Base-by-base conservation (phyloP, 35 echinoderm and acorn worm genomes). In the Strongylocentrotus purpuratus region DNA sequence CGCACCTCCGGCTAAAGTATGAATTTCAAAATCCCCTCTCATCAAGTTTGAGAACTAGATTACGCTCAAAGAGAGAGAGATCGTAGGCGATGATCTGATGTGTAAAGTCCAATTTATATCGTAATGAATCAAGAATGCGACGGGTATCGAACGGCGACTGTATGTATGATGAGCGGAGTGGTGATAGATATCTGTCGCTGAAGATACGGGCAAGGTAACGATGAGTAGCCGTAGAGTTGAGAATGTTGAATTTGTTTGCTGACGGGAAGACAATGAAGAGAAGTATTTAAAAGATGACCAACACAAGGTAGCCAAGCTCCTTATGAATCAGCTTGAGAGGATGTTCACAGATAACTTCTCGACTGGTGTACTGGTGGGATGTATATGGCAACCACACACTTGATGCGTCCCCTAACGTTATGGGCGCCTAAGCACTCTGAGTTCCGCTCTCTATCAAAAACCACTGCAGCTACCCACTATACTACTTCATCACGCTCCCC, bases 1-100 rank as follows among this genome's bases (percentile, higher is more conserved):
- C 33, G 87, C 87, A 45, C 87, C 87, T 17, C 33, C 87, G 87
- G 87, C 87, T 0, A 89, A 20, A 45, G 33, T 89, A 5, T 15
- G 32, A 46, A 89, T 89, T 45, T 89, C 87, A 46, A 89, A 41
- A 25, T 89, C 87, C 12, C 87, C 87, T 89, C 87, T 89, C 87
- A 89, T 89, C 12, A 89, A 89, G 87, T 89, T 89, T 18, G 7
- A 89, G 14, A 89, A 7, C 87, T 13, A 28, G 25, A 78, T 78
- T 78, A 28, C 22, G 15, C 20, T 0, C 20, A 28, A 78, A 78
- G 65, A 78, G 7, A 78, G 20, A 78, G 52, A 28, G 4, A n/a
- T 28, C 65, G 25, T 14, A 59, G 4, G 17, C 7, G 4, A 22
- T 28, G 28, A 78, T 28, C 20, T 78, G 65, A 78, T 78, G 22